A percentile compares a stretch with the other conserved stretches of the same genome.
These are phyloP conservation scores for Lasaia peninsularis DNA, from an alignment of 1,140 invertebrate species.

Conservation along the genomic window DNA sequence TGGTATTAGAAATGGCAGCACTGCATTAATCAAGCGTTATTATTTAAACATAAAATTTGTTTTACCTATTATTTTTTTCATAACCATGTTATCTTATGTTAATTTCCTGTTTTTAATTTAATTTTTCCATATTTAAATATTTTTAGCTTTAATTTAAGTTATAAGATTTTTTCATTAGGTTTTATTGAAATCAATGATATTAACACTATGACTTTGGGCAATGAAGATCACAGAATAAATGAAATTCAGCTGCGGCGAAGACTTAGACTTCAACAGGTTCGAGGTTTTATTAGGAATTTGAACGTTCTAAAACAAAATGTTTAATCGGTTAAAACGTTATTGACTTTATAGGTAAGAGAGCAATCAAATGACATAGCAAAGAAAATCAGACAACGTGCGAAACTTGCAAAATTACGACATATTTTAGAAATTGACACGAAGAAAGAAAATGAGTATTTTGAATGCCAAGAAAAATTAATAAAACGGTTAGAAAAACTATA, in stretches of 20 bases:
- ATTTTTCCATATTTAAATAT: no score
- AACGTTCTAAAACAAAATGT: conserved; percentile 8
- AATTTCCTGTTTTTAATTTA: no score
- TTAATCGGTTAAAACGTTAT: neutral
- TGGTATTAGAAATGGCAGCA: no score
- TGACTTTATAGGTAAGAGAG: conserved; percentile 64
- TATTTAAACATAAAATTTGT: no score
- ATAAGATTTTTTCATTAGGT: no score
- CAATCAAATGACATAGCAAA: conserved; percentile 74
- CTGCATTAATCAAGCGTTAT: no score
- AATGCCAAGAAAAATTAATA: conserved; percentile 55
- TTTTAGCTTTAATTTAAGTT: no score
- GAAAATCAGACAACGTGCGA: conserved; percentile 65
- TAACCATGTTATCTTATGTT: no score
- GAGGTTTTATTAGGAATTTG: conserved; percentile 35
- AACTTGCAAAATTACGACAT: conserved; percentile 57
- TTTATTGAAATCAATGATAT: no score
- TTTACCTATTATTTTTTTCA: no score
- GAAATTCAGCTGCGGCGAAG: conserved; percentile 67
- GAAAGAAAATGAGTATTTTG: conserved; percentile 57
- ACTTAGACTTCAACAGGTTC: conserved; percentile 70
- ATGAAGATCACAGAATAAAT: conserved; percentile 64
- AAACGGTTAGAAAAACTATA: conserved; percentile 56
- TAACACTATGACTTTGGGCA: conserved; percentile 54
- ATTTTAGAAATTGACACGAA: conserved; percentile 42